Base-by-base conservation (phyloP, 2,797 vertebrate species). In the Zalophus californianus region DNA sequence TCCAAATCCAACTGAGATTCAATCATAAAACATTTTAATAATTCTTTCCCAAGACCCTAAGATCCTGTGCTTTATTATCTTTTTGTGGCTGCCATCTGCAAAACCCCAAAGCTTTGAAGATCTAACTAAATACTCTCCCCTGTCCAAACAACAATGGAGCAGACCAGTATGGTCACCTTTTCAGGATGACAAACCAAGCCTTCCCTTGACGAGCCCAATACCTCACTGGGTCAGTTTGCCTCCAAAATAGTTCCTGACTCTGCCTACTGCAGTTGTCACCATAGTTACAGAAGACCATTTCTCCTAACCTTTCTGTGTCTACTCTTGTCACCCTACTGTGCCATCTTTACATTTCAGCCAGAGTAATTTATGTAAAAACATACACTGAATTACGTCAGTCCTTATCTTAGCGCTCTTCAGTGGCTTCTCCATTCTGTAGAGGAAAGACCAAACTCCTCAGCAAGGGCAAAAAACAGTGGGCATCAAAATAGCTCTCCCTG, bases 1-100 rank as follows among this genome's bases (percentile, higher is more conserved):
- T 86, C 73, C 91, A 58, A 77, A 44, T 88, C 32, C 68, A 94
- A 56, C 32, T 92, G 66, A 85, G 8, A 88, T 85, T 94, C 60
- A 91, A 0, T 92, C 64, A 88, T 72, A 35, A 86, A 60, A 35
- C 32, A 66, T 72, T 86, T 52, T 60, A 64, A 66, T 92, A 87
- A 68, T 27, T 90, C 50, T 79, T 82, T 75, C 60, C 62, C 15
- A 82, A 80, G 29, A 68, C 21, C 21, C 11, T 32, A 73, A 58
- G 68, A 70, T 35, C 23, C 21, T 93, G 72, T 89, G 16, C 35
- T 77, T 44, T 23, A 16, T 86, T 64, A 44, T 77, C 35, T 35
- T 80, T 91, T 85, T 89, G 23, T 89, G 73, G 23, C 38, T 78
- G 25, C 54, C 56, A 44, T 78, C 89, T 92, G 20, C 41, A 92